Percentiles rank a stretch among this genome's conserved stretches.
Evolutionary conservation across 1,140 invertebrate genomes (phyloP).

Genomic region (Drosophila punjabiensis): DNA sequence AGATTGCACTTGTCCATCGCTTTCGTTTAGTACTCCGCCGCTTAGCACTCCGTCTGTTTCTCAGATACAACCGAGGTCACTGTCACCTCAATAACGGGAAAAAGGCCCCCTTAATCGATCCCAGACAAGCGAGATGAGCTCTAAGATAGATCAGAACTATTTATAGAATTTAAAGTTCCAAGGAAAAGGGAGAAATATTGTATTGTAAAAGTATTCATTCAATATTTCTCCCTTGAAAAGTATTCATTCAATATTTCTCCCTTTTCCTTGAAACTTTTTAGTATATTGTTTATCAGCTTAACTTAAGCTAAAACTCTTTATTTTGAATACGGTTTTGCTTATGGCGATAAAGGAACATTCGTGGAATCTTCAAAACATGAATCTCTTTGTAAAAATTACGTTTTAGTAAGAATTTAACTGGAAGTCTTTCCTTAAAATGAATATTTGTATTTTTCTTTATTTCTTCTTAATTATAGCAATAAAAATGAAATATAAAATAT

Average conservation of each 20-base stretch:
- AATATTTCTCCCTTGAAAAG: too few species aligned
- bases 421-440: not conserved
- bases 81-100: constrained; percentile 25
- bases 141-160: not conserved
- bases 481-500: not conserved
- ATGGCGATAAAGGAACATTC: not conserved
- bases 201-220: too few species aligned
- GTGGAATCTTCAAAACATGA: not conserved
- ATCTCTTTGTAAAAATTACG: not conserved
- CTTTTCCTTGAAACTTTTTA: too few species aligned
- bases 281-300: too few species aligned
- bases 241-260: too few species aligned
- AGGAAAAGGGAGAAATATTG: not conserved
- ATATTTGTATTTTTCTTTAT: not conserved
- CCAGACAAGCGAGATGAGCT: constrained; percentile 4
- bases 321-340: not conserved
- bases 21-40: constrained; percentile 29
- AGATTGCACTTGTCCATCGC: constrained; percentile 44
- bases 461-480: too few species aligned
- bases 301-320: not conserved
- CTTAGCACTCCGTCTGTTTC: constrained; percentile 18
- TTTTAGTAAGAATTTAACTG: not conserved
- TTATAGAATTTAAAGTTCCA: not conserved
- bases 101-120: constrained; percentile 17
- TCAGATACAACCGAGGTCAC: constrained; percentile 29